Conservation (phyloP, 2,888 invertebrate species). For the Marasmarcha lunaedactyla region DNA sequence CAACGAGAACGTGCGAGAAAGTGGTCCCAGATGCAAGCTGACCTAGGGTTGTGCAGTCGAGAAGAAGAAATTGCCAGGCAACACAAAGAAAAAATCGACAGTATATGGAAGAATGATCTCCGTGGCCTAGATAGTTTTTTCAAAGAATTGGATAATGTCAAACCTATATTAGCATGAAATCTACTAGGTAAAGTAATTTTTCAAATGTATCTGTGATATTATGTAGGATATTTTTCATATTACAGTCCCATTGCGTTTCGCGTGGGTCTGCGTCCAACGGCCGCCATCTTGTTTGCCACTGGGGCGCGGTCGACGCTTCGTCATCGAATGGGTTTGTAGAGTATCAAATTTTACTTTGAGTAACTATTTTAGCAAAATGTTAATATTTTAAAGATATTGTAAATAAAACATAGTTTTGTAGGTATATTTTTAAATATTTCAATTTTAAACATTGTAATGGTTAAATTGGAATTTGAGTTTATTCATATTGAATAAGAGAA, state of each 20-base stretch:
- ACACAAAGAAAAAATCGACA: slow-evolving; percentile 55
- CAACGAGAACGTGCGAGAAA: slow-evolving; percentile 72
- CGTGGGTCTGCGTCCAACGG: slow-evolving; percentile 67
- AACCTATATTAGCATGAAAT: slow-evolving; percentile 44
- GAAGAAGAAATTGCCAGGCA: slow-evolving; percentile 55
- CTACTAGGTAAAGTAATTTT: slow-evolving; percentile 45
- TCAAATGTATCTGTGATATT: slow-evolving; percentile 57
- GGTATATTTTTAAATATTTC: slow-evolving; percentile 34
- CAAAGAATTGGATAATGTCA: slow-evolving; percentile 72
- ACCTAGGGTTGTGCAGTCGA: slow-evolving; percentile 53
- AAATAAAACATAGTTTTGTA: slow-evolving; percentile 12
- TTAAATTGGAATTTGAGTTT: slow-evolving; percentile 54
- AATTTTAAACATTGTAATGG: slow-evolving; percentile 40
- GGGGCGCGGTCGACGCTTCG: slow-evolving; percentile 63
- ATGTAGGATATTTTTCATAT: slow-evolving; percentile 69
- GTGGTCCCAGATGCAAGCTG: slow-evolving; percentile 70
- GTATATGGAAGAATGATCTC: slow-evolving; percentile 71
- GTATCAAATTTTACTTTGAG: slow-evolving; percentile 50
- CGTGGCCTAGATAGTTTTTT: slow-evolving; percentile 76
- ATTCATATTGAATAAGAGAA: slow-evolving; percentile 66
- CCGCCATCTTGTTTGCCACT: slow-evolving; percentile 71
- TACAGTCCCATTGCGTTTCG: slow-evolving; percentile 70
- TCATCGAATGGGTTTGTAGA: slow-evolving; percentile 68
- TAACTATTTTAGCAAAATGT: slow-evolving; percentile 34
- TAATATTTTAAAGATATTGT: slow-evolving; percentile 16